Conservation (phyloP, 2,797 vertebrate genomes). For the Perodicticus potto region DNA sequence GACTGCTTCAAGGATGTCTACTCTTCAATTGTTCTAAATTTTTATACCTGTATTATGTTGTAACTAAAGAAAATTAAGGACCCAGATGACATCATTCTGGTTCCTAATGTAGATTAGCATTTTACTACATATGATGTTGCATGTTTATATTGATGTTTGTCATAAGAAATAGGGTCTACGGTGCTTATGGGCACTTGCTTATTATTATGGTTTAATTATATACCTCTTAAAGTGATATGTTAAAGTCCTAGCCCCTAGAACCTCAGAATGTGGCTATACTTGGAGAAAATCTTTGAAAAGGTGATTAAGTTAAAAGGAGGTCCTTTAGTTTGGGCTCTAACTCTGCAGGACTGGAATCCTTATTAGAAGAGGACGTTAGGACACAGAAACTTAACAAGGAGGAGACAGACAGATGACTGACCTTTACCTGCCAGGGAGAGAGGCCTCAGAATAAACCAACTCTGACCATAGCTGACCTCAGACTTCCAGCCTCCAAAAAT, state of each 20-base stretch:
- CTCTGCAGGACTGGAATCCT: neutral
- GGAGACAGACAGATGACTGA: neutral
- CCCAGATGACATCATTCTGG: neutral
- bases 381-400: neutral
- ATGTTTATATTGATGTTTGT: neutral
- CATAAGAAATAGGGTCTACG: neutral
- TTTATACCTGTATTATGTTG: neutral
- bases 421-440: neutral
- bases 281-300: neutral
- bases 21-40: neutral
- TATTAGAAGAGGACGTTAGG: neutral
- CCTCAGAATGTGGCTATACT: neutral
- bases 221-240: neutral
- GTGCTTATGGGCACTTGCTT: neutral
- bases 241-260: neutral
- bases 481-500: neutral
- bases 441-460: neutral
- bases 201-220: neutral
- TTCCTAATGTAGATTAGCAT: neutral
- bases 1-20: neutral
- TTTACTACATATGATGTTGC: neutral
- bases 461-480: neutral
- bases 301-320: neutral
- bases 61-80: neutral
- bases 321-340: neutral